Evolutionary conservation across 37 sponge, comb jelly and placozoan genomes (phyloP), one percentile per base, ranked within the genome.

Genomic region (Aplysina aerophoba): DNA sequence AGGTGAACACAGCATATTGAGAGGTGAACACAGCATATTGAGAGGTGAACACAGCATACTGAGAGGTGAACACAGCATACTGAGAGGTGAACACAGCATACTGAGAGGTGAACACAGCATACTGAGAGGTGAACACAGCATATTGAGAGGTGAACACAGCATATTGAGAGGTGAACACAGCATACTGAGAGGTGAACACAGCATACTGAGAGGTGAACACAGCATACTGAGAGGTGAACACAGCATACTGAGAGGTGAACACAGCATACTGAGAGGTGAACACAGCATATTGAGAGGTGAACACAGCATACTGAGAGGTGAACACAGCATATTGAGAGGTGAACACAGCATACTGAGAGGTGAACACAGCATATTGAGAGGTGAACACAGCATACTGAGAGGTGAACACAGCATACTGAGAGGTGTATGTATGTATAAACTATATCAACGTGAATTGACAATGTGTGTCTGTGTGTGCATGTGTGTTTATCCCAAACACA

Each of bases 391-490:
- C 65, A 63, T 20, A 37, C n/a, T 37, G n/a, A 44, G 50, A 44
- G 50, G 8, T 44, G 50, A 63, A 63, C 8, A 63, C 65, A 30
- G 8, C 65, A 63, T 20, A 37, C n/a, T 37, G n/a, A 44, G 24
- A 6, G 54, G 27, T 6, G 27, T 15, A 39, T 21, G 39, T 60
- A 28, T 36, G 69, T 15, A 74, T 66, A n/a, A n/a, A n/a, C n/a
- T n/a, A n/a, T n/a, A n/a, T n/a, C n/a, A n/a, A n/a, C n/a, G n/a
- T n/a, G n/a, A n/a, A n/a, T n/a, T n/a, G n/a, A n/a, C n/a, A n/a
- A 68, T 44, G 66, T 83, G 64, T 50, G 69, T 83, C 5, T 50
- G 84, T 65, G 66, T 66, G 79, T 78, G 79, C 6, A 50, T 40
- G 79, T 53, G 79, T 78, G 79, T 78, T 55, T 78, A 56, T 53